Evolutionary conservation across 2,113 vertebrate genomes (phyloP).

Genomic region (Natator depressus): DNA sequence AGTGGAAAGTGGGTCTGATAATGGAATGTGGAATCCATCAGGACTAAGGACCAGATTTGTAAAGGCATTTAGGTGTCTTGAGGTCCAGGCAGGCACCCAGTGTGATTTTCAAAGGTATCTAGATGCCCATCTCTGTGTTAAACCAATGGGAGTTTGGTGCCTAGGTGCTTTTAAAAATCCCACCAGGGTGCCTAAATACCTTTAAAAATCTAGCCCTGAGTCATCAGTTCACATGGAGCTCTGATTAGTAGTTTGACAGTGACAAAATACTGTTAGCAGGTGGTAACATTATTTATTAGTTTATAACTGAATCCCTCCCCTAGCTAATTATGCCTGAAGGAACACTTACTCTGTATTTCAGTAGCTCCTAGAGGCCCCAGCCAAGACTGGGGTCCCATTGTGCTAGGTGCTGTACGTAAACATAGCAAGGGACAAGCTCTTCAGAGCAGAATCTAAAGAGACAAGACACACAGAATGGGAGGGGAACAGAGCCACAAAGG

Average conservation of each 20-base stretch:
- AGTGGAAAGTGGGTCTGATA: background rate
- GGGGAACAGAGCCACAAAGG: background rate
- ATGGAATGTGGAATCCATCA: background rate
- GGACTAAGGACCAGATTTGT: background rate
- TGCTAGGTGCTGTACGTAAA: background rate
- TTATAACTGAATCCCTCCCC: background rate
- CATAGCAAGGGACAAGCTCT: background rate
- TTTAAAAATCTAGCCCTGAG: conserved; percentile 18
- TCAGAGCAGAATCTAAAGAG: background rate
- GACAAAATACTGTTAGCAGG: background rate
- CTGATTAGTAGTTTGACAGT: conserved; percentile 2
- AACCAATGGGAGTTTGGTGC: background rate
- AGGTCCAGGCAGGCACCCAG: background rate
- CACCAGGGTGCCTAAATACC: background rate
- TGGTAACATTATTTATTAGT: background rate
- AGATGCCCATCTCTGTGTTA: background rate
- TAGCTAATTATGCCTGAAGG: background rate
- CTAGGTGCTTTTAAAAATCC: background rate
- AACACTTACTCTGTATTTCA: background rate
- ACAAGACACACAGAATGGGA: background rate
- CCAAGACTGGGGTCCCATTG: background rate
- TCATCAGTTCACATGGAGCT: background rate
- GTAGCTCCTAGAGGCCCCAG: background rate
- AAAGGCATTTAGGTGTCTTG: background rate
- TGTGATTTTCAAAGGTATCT: background rate